Evolutionary conservation across 2,797 vertebrate genomes (phyloP).

Genomic region (Cephalopachus bancanus): DNA sequence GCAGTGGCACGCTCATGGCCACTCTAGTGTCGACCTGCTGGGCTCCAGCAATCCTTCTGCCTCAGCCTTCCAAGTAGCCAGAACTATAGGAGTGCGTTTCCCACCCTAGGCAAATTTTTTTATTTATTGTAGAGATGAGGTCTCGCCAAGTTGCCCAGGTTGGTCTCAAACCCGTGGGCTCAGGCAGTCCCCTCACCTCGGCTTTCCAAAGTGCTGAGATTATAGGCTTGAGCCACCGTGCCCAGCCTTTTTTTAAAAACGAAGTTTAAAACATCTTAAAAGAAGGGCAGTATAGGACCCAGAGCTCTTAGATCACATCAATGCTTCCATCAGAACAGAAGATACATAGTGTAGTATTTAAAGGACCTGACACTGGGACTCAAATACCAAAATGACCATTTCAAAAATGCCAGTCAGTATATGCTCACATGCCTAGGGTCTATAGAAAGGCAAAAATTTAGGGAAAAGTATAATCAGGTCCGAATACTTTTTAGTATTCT

Average conservation of each 20-base stretch:
- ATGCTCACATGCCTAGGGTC: background rate
- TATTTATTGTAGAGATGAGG: too few species aligned
- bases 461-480: background rate
- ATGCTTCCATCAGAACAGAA: background rate
- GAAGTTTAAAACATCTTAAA: constrained; percentile 34
- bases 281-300: background rate
- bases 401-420: constrained; percentile 18
- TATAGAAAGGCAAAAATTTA: constrained; percentile 22
- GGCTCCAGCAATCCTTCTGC: too few species aligned
- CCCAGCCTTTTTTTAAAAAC: background rate
- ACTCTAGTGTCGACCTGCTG: too few species aligned
- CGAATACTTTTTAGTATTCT: background rate
- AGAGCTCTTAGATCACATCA: constrained; percentile 9
- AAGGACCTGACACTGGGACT: background rate
- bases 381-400: constrained; percentile 29
- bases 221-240: too few species aligned
- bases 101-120: too few species aligned
- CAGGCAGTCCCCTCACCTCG: too few species aligned
- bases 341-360: background rate
- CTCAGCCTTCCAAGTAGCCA: too few species aligned
- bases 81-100: too few species aligned
- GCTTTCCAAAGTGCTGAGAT: too few species aligned
- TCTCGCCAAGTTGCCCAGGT: too few species aligned
- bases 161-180: too few species aligned
- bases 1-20: too few species aligned